Conservation (phyloP, 2,113 vertebrate genomes). For the Coregonus clupeaformis region DNA sequence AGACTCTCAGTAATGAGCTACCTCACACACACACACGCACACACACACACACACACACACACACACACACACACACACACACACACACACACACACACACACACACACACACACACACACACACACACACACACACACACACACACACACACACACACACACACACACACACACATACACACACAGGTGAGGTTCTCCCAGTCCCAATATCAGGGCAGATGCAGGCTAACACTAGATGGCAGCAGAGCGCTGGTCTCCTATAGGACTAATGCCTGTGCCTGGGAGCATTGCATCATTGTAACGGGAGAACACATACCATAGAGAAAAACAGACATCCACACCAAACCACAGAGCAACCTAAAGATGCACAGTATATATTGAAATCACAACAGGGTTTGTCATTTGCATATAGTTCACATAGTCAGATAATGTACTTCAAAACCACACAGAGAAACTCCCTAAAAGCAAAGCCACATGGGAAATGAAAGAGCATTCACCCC, state of each 20-base stretch:
- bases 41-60: slow-evolving; percentile 4
- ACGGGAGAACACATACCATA: slow-evolving; percentile 62
- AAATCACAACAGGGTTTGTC: too few species aligned
- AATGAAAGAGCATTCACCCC: too few species aligned
- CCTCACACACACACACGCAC: background rate
- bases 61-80: slow-evolving; percentile 19
- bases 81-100: slow-evolving; percentile 1
- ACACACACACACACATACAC: slow-evolving; percentile 9
- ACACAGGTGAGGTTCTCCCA: slow-evolving; percentile 23
- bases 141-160: slow-evolving; percentile 15
- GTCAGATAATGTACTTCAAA: too few species aligned
- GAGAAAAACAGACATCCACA: slow-evolving; percentile 63
- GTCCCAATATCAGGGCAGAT: slow-evolving; percentile 31
- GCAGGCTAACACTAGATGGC: background rate
- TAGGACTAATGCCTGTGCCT: background rate
- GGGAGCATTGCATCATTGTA: slow-evolving; percentile 56
- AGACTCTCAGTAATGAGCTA: slow-evolving; percentile 3
- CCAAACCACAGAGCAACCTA: slow-evolving; percentile 57
- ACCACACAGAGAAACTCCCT: too few species aligned
- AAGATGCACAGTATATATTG: too few species aligned
- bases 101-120: slow-evolving; percentile 3
- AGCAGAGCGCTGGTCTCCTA: background rate
- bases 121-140: background rate
- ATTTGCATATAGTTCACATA: too few species aligned
- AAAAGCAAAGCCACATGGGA: too few species aligned